These are phyloP conservation scores for Pyxicephalus adspersus DNA, from an alignment of 2,113 vertebrate species.

Conservation along the genomic window DNA sequence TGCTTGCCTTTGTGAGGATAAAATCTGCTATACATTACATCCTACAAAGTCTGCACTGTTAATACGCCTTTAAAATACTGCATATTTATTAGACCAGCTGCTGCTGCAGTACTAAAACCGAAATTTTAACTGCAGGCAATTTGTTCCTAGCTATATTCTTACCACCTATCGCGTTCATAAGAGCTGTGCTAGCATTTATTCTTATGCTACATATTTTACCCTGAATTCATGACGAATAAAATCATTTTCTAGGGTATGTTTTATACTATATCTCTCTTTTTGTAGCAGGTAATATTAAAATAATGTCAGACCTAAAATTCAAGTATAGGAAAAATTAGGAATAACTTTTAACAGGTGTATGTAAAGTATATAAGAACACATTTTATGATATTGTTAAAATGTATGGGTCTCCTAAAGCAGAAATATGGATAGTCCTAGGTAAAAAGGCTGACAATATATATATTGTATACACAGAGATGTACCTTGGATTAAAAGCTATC, in stretches of 20 bases:
- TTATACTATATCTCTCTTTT: neutral
- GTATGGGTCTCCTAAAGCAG: neutral
- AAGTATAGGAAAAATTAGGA: neutral
- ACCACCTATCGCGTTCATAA: slow-evolving; percentile 15
- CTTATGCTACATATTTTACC: slow-evolving; percentile 1
- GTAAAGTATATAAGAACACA: neutral
- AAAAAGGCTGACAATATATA: too few species aligned
- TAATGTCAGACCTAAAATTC: neutral
- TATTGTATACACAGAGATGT: too few species aligned
- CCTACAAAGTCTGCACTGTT: neutral
- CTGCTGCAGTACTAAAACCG: neutral
- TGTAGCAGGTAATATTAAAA: neutral
- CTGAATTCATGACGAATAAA: slow-evolving; percentile 13
- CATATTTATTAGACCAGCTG: slow-evolving; percentile 37
- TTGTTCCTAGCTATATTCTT: slow-evolving; percentile 8
- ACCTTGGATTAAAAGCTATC: too few species aligned
- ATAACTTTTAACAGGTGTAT: neutral
- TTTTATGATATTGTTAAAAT: neutral
- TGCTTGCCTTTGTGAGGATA: neutral
- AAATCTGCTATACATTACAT: neutral
- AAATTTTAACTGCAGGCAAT: slow-evolving; percentile 6
- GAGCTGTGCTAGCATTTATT: slow-evolving; percentile 14
- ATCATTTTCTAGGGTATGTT: neutral
- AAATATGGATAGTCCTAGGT: too few species aligned
- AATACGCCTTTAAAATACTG: slow-evolving; percentile 6